Percentiles rank a stretch among this genome's conserved stretches.
Conservation (phyloP, 2,113 vertebrate species). For the Stigmatopora argus region DNA sequence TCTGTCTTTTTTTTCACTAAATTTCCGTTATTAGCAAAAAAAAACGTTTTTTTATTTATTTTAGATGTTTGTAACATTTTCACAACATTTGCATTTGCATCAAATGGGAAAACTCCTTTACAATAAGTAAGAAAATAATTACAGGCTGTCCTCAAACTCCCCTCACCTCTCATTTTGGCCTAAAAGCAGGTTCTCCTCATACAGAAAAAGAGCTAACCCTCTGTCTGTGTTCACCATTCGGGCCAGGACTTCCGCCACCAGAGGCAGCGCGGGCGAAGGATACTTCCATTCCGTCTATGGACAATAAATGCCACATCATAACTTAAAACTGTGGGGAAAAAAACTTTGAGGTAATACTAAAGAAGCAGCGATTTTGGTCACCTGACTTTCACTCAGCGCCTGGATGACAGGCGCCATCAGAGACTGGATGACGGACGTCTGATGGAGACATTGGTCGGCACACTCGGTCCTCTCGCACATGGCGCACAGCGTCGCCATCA, state of each 20-base stretch:
- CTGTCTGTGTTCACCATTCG: constrained; percentile 81
- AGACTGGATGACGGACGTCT: constrained; percentile 68
- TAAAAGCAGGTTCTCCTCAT: constrained; percentile 72
- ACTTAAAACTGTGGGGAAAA: too few relatives aligned
- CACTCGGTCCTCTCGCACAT: constrained; percentile 84
- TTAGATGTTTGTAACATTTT: too few relatives aligned
- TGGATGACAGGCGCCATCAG: constrained; percentile 78
- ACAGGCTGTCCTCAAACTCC: too few relatives aligned
- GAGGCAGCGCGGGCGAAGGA: constrained; percentile 76
- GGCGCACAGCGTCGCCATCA: constrained; percentile 79
- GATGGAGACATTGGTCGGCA: constrained; percentile 79
- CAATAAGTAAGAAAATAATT: too few relatives aligned
- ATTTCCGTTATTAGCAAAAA: background rate
- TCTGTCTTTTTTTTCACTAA: background rate
- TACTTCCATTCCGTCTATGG: constrained; percentile 72
- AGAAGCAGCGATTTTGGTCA: constrained; percentile 32
- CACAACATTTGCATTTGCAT: too few relatives aligned
- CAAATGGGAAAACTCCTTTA: too few relatives aligned
- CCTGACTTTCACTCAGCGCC: constrained; percentile 77
- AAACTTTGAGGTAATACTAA: background rate
- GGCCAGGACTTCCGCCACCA: constrained; percentile 83
- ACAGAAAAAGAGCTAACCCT: constrained; percentile 83
- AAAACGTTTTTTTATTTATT: background rate
- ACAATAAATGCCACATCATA: background rate
- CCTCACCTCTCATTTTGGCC: constrained; percentile 72